Evolutionary conservation across 1,140 invertebrate genomes (phyloP).

Genomic region (Brachionus plicatilis): DNA sequence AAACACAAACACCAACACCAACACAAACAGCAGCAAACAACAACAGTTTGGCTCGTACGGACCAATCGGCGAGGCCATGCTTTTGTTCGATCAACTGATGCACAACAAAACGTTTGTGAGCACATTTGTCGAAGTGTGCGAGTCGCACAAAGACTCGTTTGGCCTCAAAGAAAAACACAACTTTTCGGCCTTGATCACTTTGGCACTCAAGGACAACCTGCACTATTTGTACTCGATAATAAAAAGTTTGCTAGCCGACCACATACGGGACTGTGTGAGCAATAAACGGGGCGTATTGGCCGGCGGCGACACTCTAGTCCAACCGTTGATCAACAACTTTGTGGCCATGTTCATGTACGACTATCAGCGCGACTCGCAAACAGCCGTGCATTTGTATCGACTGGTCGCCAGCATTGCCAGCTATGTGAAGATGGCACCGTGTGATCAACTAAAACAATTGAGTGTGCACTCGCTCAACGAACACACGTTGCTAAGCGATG

Average conservation of each 20-base stretch:
- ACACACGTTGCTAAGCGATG: neutral
- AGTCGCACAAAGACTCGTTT: neutral
- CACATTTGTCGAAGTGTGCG: neutral
- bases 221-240: constrained; percentile 11
- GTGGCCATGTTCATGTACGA: constrained; percentile 37
- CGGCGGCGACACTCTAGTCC: neutral
- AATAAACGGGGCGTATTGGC: neutral
- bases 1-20: neutral
- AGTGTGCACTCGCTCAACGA: neutral
- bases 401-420: neutral
- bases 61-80: neutral
- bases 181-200: neutral
- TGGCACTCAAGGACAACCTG: constrained; percentile 21
- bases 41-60: neutral
- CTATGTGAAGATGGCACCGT: neutral
- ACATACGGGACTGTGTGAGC: neutral
- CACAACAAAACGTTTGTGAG: constrained; percentile 7
- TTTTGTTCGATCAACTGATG: constrained; percentile 11
- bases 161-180: neutral
- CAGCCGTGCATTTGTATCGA: neutral
- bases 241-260: neutral
- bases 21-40: neutral
- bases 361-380: constrained; percentile 25
- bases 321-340: neutral
- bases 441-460: neutral